Percentiles rank a stretch among this genome's conserved stretches.
phyloP scores from a whole-genome alignment of 2,113 vertebrate genomes.

The Coracopsis vasa region DNA sequence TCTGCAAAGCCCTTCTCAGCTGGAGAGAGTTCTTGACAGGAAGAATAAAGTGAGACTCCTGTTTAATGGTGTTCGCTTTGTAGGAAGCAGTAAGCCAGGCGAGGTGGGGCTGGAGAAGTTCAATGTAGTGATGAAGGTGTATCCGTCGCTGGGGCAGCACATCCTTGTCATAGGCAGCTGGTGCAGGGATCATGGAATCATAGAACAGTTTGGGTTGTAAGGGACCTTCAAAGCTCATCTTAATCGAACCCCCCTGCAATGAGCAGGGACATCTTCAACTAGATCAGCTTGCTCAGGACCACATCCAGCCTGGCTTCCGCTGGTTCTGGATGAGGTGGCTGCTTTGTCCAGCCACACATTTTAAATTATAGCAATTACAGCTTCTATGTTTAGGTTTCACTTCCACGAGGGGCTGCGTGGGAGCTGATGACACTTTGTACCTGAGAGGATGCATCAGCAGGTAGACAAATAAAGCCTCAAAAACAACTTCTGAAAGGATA shows the following conservation, averaged over 20 bases:
- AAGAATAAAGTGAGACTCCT: background rate
- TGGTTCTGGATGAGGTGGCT: background rate
- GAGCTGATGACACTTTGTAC: background rate
- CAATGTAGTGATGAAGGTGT: accelerated
- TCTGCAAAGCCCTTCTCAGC: background rate
- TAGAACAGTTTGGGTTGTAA: background rate
- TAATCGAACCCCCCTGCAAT: background rate
- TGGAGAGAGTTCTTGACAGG: background rate
- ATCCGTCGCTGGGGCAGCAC: accelerated
- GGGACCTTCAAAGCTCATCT: background rate
- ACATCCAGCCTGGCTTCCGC: background rate
- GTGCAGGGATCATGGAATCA: background rate
- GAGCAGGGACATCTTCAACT: background rate
- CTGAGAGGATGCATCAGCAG: background rate
- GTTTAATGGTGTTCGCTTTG: background rate
- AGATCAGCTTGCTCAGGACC: background rate
- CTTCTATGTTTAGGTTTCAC: background rate
- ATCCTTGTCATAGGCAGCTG: background rate
- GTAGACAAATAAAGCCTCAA: background rate
- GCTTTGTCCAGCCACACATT: background rate
- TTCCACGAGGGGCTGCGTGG: background rate
- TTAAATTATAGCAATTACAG: background rate
- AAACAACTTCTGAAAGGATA: background rate
- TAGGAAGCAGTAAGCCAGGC: accelerated
- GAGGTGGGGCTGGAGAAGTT: background rate